Base-by-base conservation (phyloP, 2,113 vertebrate species). In the Trichomycterus rosablanca region DNA sequence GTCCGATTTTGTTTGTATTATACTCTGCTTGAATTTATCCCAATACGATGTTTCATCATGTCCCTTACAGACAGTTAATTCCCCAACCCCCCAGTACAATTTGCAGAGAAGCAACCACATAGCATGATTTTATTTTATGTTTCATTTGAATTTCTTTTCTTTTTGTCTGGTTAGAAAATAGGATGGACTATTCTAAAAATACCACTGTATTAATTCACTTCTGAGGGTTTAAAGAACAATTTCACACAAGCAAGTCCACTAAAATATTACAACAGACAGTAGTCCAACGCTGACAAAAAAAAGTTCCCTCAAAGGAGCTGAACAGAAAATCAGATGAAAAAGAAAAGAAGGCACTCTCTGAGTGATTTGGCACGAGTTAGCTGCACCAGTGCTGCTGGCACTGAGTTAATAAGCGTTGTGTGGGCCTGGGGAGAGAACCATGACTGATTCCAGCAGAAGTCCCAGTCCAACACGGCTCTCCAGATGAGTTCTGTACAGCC, bases 351-450 rank as follows among this genome's bases (percentile, higher is more conserved):
- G 52, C 60, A 61, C 49, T 63, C 59, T 70, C 59, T 70, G 62
- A 59, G 59, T 57, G 71, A 66, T 72, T 70, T 72, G 71, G 71
- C 67, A 74, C 52, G 72, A 70, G 72, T 72, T 72, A 58, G 62
- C 61, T 66, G 66, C 68, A 51, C 60, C 65, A 68, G 71, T 50
- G 69, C 73, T 75, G 68, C 68, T 72, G 76, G 66, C 71, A 67
- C 50, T 58, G 72, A 75, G 68, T 72, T 75, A 75, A 75, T 74
- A 76, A 72, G 73, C 76, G 58, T 78, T 67, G 66, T 68, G 59
- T 64, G 67, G 71, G 66, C 70, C 73, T 73, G 42, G 63, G 49
- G 66, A 72, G 74, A 76, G 66, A 62, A 67, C 59, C 55, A 60
- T 69, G 68, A 62, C 71, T 73, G 71, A 74, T 72, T 74, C 58